Evolutionary conservation across 2,797 vertebrate genomes (phyloP), one percentile per base, ranked within the genome.

Genomic region (Peromyscus eremicus): DNA sequence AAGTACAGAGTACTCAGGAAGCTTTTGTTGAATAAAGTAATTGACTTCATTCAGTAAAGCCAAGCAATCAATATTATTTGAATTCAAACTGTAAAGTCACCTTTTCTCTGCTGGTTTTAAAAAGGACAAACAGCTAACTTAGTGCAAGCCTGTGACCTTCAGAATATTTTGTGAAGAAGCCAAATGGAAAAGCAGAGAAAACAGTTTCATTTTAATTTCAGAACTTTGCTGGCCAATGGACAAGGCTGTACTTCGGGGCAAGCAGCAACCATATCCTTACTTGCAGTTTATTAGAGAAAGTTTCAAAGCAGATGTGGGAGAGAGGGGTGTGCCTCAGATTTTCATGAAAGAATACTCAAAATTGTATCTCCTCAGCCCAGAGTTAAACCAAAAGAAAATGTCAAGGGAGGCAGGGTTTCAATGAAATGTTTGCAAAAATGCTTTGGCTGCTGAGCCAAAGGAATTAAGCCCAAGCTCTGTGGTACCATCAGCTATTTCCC

Each of bases 101-200:
- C 19, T 82, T 37, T 32, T 64, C 52, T 34, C 46, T 83, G 25
- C 46, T 84, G 34, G 43, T 73, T 82, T 90, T 77, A 29, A 80
- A 91, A 92, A 90, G 17, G 43, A 82, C 34, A 92, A 88, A 86
- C 17, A 34, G 43, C 13, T 46, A 66, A 91, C 14, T 40, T 91
- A 19, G 68, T 32, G 32, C 27, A 92, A 73, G 60, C 12, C 34
- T 55, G 2, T 2, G 52, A 13, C 46, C 2, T 40, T 89, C 32
- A 40, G 19, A 89, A 46, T 27, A 6, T 60, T 71, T 80, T 23
- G 60, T 32, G 29, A 8, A 82, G 46, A 93, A 88, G 62, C 14
- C 34, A 66, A 79, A 84, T 40, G 68, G 7, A 8, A 94, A 91
- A 68, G n/a, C 0, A 60, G 29, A 34, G 34, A 70, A 43, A 73